A percentile compares a stretch with the other conserved stretches of the same genome.
phyloP scores from a whole-genome alignment of 2,113 vertebrate species.

The Crotalus horridus region DNA sequence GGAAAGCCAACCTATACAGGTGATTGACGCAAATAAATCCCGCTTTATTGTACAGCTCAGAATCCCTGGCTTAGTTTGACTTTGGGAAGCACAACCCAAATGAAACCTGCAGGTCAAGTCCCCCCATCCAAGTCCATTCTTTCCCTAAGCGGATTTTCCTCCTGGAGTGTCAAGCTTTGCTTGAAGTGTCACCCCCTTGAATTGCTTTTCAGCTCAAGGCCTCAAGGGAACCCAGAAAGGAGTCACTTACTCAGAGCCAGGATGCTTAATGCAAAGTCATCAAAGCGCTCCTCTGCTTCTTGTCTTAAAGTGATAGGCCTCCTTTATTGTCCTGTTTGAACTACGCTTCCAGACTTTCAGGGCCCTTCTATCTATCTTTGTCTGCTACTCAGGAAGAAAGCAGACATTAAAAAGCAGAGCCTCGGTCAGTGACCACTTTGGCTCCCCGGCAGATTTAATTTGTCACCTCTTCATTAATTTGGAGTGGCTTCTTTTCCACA shows the following conservation, averaged over 20 bases:
- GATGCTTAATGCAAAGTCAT: conserved; percentile 78
- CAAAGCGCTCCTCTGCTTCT: conserved; percentile 80
- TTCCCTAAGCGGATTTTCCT: conserved; percentile 11
- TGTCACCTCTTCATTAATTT: conserved; percentile 79
- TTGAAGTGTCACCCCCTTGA: conserved; percentile 55
- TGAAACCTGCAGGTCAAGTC: background rate
- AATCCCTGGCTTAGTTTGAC: background rate
- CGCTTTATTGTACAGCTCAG: background rate
- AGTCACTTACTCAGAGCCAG: conserved; percentile 71
- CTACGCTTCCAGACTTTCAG: conserved; percentile 80
- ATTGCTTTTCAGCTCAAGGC: conserved; percentile 21
- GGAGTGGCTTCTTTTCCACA: conserved; percentile 66
- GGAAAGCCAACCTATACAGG: background rate
- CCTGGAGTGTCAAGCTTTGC: conserved; percentile 17
- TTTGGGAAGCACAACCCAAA: background rate
- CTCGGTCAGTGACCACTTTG: conserved; percentile 77
- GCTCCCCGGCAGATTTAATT: conserved; percentile 76
- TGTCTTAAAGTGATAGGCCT: conserved; percentile 80
- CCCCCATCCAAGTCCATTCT: background rate
- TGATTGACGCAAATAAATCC: background rate
- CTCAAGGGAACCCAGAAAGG: conserved; percentile 18
- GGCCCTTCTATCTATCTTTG: conserved; percentile 83
- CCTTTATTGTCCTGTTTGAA: conserved; percentile 75
- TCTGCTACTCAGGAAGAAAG: conserved; percentile 75
- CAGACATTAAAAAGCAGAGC: conserved; percentile 76